Percentiles rank a stretch among this genome's conserved stretches.
These are phyloP conservation scores for Philaethria dido DNA, from an alignment of 2,888 invertebrate species.

Conservation along the genomic window DNA sequence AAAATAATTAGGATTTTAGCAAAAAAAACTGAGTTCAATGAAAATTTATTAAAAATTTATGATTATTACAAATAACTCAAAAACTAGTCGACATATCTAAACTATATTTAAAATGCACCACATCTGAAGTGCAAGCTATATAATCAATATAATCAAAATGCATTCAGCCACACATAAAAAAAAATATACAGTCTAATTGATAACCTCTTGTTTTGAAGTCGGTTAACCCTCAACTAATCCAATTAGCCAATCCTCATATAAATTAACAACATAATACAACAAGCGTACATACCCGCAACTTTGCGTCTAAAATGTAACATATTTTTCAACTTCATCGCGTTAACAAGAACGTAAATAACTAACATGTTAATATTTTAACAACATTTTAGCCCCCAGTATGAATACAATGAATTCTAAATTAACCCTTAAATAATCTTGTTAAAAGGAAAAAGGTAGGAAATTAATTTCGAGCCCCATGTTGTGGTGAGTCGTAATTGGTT, in stretches of 20 bases:
- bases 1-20: no score
- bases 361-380: conserved; percentile 39
- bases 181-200: no score
- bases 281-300: neutral
- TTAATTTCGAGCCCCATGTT: conserved; percentile 63
- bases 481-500: conserved; percentile 61
- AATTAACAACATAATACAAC: conserved; percentile 9
- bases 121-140: no score
- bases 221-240: neutral
- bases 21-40: no score
- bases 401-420: conserved; percentile 64
- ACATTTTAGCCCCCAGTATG: conserved; percentile 48
- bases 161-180: no score
- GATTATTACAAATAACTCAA: no score
- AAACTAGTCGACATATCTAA: no score
- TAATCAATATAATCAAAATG: no score
- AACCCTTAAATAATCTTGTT: conserved; percentile 65
- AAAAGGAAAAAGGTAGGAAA: conserved; percentile 64
- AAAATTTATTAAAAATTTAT: no score
- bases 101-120: no score
- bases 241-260: conserved; percentile 10
- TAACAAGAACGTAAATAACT: conserved; percentile 33
- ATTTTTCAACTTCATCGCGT: conserved; percentile 30
- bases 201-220: no score
- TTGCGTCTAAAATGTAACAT: conserved; percentile 35